Evolutionary conservation across 2,113 vertebrate species (phyloP).

Genomic region (Damaliscus lunatus): DNA sequence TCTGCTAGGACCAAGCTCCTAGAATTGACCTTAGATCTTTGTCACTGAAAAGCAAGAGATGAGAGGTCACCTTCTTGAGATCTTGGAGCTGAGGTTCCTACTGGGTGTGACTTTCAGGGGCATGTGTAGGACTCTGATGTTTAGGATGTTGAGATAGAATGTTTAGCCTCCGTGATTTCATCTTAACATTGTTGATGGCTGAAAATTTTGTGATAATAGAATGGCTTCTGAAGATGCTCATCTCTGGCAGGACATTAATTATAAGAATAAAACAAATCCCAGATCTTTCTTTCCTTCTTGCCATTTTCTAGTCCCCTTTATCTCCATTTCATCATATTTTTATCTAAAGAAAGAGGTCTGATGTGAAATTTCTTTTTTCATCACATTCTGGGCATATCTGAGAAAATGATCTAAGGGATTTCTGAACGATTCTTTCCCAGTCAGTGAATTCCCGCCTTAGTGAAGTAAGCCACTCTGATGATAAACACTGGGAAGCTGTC

Average conservation of each 20-base stretch:
- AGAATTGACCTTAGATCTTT: background rate
- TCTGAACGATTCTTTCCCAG: background rate
- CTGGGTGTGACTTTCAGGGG: background rate
- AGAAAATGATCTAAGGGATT: background rate
- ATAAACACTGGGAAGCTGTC: background rate
- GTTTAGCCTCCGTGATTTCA: background rate
- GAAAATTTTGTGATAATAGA: background rate
- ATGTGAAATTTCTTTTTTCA: background rate
- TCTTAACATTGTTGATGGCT: background rate
- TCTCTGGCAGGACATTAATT: background rate
- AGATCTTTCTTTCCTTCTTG: background rate
- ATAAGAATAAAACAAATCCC: background rate
- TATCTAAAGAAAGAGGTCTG: background rate
- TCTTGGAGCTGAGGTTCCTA: background rate
- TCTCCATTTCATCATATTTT: background rate
- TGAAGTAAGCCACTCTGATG: background rate
- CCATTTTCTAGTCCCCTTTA: background rate
- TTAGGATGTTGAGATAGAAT: background rate
- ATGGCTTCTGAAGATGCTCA: background rate
- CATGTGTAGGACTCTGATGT: background rate
- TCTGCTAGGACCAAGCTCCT: background rate
- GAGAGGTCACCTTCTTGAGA: background rate
- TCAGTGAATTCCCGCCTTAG: background rate
- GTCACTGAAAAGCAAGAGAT: background rate
- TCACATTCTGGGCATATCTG: background rate